Percentiles rank a stretch among this genome's conserved stretches.
These are phyloP conservation scores for Chionodraco myersi DNA, from an alignment of 2,113 vertebrate genomes.

Conservation along the genomic window DNA sequence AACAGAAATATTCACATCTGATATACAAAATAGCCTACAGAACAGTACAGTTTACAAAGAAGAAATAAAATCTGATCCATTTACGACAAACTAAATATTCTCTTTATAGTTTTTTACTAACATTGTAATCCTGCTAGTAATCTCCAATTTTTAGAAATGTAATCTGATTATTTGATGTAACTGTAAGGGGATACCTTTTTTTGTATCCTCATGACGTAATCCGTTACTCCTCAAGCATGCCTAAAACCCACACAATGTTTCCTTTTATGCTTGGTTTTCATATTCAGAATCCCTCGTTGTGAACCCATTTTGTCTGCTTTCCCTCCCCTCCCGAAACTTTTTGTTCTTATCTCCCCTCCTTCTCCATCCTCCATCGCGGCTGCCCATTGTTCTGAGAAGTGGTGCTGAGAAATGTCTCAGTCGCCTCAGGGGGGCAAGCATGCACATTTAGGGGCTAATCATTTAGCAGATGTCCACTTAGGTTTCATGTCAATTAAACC, in stretches of 20 bases:
- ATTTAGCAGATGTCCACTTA: conserved; percentile 24
- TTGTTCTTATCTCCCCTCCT: conserved; percentile 36
- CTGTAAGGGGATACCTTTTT: no score
- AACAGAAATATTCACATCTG: no score
- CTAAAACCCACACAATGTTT: background rate
- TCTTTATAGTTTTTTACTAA: no score
- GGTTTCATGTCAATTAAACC: conserved; percentile 19
- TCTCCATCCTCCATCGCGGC: conserved; percentile 65
- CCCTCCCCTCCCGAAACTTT: conserved; percentile 57
- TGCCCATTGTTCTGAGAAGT: conserved; percentile 82
- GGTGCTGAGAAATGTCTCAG: conserved; percentile 53
- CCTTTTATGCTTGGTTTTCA: background rate
- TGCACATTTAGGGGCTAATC: conserved; percentile 39
- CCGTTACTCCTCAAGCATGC: no score
- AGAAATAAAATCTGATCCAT: no score
- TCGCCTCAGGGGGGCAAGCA: conserved; percentile 16
- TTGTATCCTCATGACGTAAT: no score
- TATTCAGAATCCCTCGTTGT: background rate
- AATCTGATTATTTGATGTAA: no score
- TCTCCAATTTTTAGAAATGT: no score
- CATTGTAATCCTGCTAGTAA: no score
- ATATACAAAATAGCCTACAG: no score
- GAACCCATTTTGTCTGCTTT: conserved; percentile 15
- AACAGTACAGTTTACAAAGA: no score
- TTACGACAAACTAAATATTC: no score